Conservation (phyloP, 1,140 invertebrate species). For the Heliconius melpomene region DNA sequence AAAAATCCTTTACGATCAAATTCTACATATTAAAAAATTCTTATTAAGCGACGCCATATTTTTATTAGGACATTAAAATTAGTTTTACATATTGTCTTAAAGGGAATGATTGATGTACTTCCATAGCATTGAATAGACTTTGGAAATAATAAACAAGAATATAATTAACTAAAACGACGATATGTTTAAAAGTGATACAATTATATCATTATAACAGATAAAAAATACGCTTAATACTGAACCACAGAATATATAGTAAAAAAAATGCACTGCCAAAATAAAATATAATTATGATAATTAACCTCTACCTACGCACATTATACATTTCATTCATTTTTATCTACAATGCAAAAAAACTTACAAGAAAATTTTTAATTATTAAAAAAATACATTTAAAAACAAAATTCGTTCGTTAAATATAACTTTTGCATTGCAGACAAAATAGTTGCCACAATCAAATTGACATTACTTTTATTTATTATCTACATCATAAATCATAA, state of each 20-base stretch:
- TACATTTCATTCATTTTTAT: not conserved
- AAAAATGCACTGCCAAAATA: not conserved
- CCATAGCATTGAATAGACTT: not conserved
- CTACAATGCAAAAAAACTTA: constrained; percentile 5
- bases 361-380: not conserved
- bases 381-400: not conserved
- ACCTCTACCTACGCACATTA: not conserved
- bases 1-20: not conserved
- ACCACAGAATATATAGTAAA: constrained; percentile 1
- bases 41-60: not conserved
- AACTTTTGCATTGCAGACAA: constrained; percentile 1
- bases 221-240: not conserved
- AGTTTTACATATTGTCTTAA: not conserved
- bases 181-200: constrained; percentile 24
- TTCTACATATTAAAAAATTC: not conserved
- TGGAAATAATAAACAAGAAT: constrained; percentile 8
- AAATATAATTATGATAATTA: not conserved
- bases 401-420: not conserved
- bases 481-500: constrained; percentile 12
- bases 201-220: constrained; percentile 1
- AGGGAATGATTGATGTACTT: not conserved
- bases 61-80: constrained; percentile 1
- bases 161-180: constrained; percentile 23
- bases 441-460: constrained; percentile 16
- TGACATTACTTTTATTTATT: constrained; percentile 16